phyloP scores from a whole-genome alignment of 1,140 invertebrate species.

The Hylyphantes graminicola region DNA sequence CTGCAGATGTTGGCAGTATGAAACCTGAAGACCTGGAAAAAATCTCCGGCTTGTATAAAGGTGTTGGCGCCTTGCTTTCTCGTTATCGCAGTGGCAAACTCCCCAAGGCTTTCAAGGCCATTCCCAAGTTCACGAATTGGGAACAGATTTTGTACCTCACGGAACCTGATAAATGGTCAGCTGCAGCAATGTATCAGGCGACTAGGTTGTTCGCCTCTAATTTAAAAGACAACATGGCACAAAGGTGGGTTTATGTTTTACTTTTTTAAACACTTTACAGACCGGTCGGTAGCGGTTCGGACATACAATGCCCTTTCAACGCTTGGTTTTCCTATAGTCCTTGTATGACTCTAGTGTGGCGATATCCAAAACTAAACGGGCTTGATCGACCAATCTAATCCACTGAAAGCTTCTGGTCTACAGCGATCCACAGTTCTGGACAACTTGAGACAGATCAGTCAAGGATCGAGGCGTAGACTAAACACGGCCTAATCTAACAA shows the following conservation, averaged over 20 bases:
- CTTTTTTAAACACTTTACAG: too few species aligned
- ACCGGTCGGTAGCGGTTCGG: too few species aligned
- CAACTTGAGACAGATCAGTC: too few species aligned
- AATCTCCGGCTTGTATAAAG: conserved; percentile 86
- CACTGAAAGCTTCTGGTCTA: too few species aligned
- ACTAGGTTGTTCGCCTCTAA: conserved; percentile 97
- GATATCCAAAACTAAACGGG: too few species aligned
- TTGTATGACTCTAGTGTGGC: too few species aligned
- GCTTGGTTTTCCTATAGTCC: too few species aligned
- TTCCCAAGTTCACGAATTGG: conserved; percentile 94
- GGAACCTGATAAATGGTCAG: conserved; percentile 75
- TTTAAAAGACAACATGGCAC: conserved; percentile 95
- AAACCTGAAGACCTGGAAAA: conserved; percentile 21
- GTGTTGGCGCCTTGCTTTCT: conserved; percentile 84
- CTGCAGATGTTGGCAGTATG: conserved; percentile 29
- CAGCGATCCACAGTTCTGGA: too few species aligned
- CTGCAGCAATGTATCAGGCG: conserved; percentile 95
- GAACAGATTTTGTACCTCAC: conserved; percentile 88
- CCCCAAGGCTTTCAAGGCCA: conserved; percentile 98
- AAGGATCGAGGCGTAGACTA: too few species aligned
- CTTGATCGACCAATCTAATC: too few species aligned
- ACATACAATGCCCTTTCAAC: too few species aligned
- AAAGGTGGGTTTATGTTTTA: conserved; percentile 72
- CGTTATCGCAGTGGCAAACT: conserved; percentile 97
- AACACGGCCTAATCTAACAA: too few species aligned